phyloP scores from a whole-genome alignment of 1,140 invertebrate genomes.

The Brachionus koreanus region DNA sequence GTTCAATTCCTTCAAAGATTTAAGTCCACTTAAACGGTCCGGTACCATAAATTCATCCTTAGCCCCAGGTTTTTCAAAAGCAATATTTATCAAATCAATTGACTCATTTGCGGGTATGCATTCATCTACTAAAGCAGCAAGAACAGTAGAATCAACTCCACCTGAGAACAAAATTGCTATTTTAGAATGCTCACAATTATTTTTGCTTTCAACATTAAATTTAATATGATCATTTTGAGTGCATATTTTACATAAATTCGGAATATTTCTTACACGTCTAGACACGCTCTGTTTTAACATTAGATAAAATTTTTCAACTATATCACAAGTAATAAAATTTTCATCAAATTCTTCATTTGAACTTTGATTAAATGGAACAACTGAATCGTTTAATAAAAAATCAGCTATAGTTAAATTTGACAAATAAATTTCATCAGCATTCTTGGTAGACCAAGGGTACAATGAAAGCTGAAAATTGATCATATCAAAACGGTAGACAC shows the following conservation, averaged over 20 bases:
- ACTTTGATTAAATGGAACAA: background rate
- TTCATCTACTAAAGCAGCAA: constrained; percentile 74
- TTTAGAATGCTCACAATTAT: constrained; percentile 66
- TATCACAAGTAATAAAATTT: background rate
- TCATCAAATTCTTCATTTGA: background rate
- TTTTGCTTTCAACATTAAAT: background rate
- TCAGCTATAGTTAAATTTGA: background rate
- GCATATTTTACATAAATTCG: constrained; percentile 43
- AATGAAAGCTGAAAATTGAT: background rate
- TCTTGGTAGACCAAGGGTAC: background rate
- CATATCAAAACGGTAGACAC: background rate
- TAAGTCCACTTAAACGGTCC: constrained; percentile 62
- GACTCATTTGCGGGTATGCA: constrained; percentile 67
- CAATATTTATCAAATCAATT: constrained; percentile 92
- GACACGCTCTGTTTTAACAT: constrained; percentile 44
- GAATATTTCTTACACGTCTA: constrained; percentile 45
- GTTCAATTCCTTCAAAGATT: constrained; percentile 72
- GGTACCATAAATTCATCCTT: constrained; percentile 49
- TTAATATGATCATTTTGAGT: background rate
- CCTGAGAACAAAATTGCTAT: constrained; percentile 87
- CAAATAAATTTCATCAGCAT: background rate
- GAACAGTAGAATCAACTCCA: constrained; percentile 84
- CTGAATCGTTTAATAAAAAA: background rate
- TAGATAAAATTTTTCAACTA: background rate
- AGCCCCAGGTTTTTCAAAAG: constrained; percentile 67